Evolutionary conservation across 2,888 invertebrate genomes (phyloP), one percentile per base, ranked within the genome.

Genomic region (Gari tellinella): DNA sequence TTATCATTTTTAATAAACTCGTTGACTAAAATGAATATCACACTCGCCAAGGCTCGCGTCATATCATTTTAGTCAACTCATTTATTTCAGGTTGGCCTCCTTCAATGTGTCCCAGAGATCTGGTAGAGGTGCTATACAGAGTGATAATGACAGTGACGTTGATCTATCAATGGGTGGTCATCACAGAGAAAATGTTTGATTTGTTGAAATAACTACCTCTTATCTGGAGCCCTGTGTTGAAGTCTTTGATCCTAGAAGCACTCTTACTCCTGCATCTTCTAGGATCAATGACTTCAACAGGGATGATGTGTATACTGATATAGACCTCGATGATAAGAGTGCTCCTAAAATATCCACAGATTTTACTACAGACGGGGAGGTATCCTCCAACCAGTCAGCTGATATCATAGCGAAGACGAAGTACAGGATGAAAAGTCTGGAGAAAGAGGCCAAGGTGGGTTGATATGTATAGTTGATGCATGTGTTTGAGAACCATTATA

Each of bases 361-460:
- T 45, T 80, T 86, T 15, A 84, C 82, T 7, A 85, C 85, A 21
- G 88, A 88, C 48, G 86, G 82, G 7, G 85, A 84, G 17, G 78
- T 80, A 21, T 83, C 85, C 0, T 87, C 88, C 14, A 80, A 82
- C 8, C 78, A 84, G 52, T 90, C 90, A 4, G 86, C 85, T 19
- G 90, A 90, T 65, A 80, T 91, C 40, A 83, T 91, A 26, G 86
- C 86, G 12, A 88, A 90, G 46, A 86, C 90, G 5, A 89, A 89
- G 77, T 86, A 88, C 60, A 81, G 91, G 68, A 81, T 91, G 43
- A 81, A 85, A 57, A 86, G 82, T 63, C 75, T 91, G 40, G 91
- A 91, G 58, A 87, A 84, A 52, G 91, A 91, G 61, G 90, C 90
- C 8, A 86, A 88, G 82, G 90, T 90, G 58, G 41, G 77, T 63